These are phyloP conservation scores for Mythimna pallens DNA, from an alignment of 2,888 invertebrate species.

Conservation along the genomic window DNA sequence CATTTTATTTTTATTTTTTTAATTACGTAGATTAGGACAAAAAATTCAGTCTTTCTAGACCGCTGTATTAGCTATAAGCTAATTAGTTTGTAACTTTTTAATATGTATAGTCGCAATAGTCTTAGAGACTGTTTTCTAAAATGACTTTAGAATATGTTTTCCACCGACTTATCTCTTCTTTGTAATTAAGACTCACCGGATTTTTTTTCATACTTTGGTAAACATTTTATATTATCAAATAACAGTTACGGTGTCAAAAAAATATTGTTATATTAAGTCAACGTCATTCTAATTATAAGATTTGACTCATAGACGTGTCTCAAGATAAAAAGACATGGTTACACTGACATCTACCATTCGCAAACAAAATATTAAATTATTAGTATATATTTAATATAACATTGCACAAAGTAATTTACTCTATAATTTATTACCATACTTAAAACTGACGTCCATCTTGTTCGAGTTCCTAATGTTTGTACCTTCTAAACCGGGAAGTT, in stretches of 20 bases:
- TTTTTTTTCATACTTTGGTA: not conserved
- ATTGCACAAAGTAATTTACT: not conserved
- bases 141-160: not conserved
- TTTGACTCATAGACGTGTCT: too few relatives aligned
- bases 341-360: not conserved
- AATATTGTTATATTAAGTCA: conserved; percentile 11
- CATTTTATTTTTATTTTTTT: not conserved
- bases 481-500: not conserved
- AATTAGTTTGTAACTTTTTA: not conserved
- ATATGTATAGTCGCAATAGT: not conserved
- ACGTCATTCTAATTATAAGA: conserved; percentile 6
- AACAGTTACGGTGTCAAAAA: conserved; percentile 5
- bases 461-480: not conserved
- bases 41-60: not conserved
- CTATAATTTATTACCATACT: not conserved
- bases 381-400: conserved; percentile 4
- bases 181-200: not conserved
- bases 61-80: not conserved
- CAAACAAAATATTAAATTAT: not conserved
- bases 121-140: not conserved
- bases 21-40: not conserved
- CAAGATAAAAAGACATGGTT: too few relatives aligned
- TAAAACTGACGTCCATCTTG: not conserved
- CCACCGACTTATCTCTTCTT: not conserved
- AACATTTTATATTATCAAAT: not conserved